A percentile compares a stretch with the other conserved stretches of the same genome.
phyloP scores from a whole-genome alignment of 2,113 vertebrate species.

The Prinia subflava region DNA sequence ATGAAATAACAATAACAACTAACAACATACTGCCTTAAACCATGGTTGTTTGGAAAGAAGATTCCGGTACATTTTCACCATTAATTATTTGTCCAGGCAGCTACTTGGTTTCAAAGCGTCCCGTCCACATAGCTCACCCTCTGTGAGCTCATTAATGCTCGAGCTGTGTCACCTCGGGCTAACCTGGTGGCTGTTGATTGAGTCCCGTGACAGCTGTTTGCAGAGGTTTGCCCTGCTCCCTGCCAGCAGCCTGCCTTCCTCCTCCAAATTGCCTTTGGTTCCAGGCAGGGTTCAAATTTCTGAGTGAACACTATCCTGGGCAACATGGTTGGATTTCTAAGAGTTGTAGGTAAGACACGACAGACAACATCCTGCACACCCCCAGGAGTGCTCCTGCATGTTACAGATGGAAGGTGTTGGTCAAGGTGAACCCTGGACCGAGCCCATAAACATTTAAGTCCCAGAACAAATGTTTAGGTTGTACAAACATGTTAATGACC shows the following conservation, averaged over 20 bases:
- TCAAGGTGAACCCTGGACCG: neutral
- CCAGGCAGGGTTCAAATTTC: neutral
- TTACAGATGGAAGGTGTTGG: neutral
- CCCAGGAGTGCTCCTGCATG: neutral
- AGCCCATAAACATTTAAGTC: neutral
- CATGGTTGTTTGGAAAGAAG: neutral
- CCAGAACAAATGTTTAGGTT: slow-evolving; percentile 17
- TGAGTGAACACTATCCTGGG: neutral
- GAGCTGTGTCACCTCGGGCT: neutral
- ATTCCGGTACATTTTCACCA: neutral
- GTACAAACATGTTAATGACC: slow-evolving; percentile 21
- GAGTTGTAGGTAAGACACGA: neutral
- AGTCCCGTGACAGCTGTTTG: slow-evolving; percentile 6
- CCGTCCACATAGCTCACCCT: neutral
- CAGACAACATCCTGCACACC: neutral
- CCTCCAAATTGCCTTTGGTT: fast-evolving
- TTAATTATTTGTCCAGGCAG: neutral
- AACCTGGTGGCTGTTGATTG: neutral
- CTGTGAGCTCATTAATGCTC: neutral
- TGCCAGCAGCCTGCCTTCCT: neutral
- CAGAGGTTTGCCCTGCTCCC: neutral
- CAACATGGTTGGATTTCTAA: neutral
- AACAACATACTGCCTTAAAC: neutral
- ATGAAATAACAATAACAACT: neutral
- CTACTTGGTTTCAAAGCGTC: fast-evolving